These are phyloP conservation scores for Synanthedon vespiformis DNA, from an alignment of 2,888 invertebrate genomes.

Conservation along the genomic window DNA sequence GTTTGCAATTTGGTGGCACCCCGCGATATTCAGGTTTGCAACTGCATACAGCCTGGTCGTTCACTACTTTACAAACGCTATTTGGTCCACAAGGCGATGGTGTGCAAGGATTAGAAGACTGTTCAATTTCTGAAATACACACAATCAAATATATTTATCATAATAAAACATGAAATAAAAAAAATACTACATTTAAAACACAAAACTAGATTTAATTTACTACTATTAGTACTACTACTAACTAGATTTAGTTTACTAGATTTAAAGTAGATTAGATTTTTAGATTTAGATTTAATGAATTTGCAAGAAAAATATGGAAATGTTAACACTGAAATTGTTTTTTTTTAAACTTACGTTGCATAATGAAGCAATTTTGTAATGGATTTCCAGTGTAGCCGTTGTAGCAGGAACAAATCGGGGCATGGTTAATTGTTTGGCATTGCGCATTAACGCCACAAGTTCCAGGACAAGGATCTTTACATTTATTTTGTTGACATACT, in stretches of 20 bases:
- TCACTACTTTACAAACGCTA: constrained; percentile 80
- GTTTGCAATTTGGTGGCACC: constrained; percentile 77
- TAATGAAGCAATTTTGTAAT: constrained; percentile 42
- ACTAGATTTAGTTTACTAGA: too few relatives aligned
- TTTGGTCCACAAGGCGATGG: constrained; percentile 88
- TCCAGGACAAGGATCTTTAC: constrained; percentile 81
- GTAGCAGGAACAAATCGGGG: constrained; percentile 77
- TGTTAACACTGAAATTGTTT: too few relatives aligned
- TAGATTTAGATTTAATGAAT: not conserved
- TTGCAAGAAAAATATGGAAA: not conserved
- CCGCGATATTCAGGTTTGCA: constrained; percentile 76
- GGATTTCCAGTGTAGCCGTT: constrained; percentile 76
- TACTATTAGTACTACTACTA: too few relatives aligned
- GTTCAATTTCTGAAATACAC: constrained; percentile 35
- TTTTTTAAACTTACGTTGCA: constrained; percentile 32
- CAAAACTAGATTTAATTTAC: too few relatives aligned
- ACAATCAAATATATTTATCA: not conserved
- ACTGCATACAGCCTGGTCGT: constrained; percentile 78
- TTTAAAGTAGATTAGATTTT: too few relatives aligned
- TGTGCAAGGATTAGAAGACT: constrained; percentile 72
- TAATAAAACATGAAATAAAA: not conserved
- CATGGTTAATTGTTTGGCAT: constrained; percentile 79
- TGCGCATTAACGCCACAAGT: constrained; percentile 80
- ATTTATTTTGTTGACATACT: constrained; percentile 81
- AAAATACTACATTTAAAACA: too few relatives aligned